A percentile compares a stretch with the other conserved stretches of the same genome.
Conservation (phyloP, 2,888 invertebrate species). For the Diploptera punctata region DNA sequence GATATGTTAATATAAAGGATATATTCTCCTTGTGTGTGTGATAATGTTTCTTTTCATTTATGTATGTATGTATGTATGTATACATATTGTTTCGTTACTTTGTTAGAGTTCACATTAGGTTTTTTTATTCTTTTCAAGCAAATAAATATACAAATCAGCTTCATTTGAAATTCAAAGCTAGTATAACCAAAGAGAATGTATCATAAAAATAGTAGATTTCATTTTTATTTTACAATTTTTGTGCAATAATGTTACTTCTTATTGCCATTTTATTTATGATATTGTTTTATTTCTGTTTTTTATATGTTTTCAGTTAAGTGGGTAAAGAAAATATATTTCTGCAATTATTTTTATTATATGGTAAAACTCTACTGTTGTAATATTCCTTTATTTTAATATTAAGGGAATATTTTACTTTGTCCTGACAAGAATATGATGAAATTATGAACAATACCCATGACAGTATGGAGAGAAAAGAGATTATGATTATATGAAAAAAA, state of each 20-base stretch:
- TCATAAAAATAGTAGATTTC: conserved; percentile 34
- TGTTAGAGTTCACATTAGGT: conserved; percentile 26
- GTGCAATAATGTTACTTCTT: conserved; percentile 41
- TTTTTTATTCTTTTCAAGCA: conserved; percentile 31
- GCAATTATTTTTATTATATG: background rate
- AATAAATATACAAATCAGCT: conserved; percentile 26
- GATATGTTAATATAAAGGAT: conserved; percentile 25
- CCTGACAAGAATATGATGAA: background rate
- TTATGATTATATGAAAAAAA: conserved; percentile 31
- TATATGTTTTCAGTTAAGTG: conserved; percentile 23
- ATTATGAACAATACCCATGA: conserved; percentile 6
- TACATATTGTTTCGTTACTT: conserved; percentile 25
- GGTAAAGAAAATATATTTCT: conserved; percentile 9
- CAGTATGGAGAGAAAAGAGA: conserved; percentile 5
- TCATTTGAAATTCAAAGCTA: conserved; percentile 40
- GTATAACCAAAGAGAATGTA: conserved; percentile 44
- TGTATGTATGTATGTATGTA: too few species aligned
- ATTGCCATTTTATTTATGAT: conserved; percentile 35
- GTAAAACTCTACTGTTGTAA: background rate
- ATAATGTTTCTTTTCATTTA: conserved; percentile 30
- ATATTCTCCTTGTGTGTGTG: conserved; percentile 30
- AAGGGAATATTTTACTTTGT: conserved; percentile 25
- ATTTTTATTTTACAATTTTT: conserved; percentile 34
- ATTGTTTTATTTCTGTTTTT: conserved; percentile 28
- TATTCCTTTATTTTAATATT: background rate